Evolutionary conservation across 2,888 invertebrate genomes (phyloP), one percentile per base, ranked within the genome.

Genomic region (Perizoma flavofasciatum): DNA sequence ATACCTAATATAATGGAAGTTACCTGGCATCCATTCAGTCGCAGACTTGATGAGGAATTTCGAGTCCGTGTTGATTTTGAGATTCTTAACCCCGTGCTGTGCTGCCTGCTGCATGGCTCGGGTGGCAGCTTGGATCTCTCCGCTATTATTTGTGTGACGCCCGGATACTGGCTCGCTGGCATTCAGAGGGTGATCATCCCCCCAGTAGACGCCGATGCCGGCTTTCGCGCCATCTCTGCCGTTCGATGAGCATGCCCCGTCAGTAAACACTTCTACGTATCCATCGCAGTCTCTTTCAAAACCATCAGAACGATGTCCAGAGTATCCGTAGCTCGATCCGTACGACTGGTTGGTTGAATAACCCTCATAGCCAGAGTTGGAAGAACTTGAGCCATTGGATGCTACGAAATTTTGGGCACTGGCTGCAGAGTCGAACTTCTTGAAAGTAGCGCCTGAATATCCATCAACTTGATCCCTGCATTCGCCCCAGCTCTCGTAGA

Each of bases 181-280:
- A 88, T 98, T 98, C 92, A 96, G 79, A 0, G 94, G 93, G 89
- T 97, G 95, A 62, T 93, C 86, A 43, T 95, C 93, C 4, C 95
- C 97, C 94, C 98, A 99, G 93, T 95, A 99, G 5, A 99, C 97
- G 2, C 99, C 99, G 59, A 97, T 94, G 0, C 99, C 99, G 8
- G 98, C 99, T 78, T 93, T 93, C 0, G 98, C 97, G 63, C 94
- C 93, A n/a, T 69, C 71, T 55, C 78, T 85, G 0, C 98, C 98
- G 92, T 99, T 99, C 35, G 94, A 92, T 56, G 95, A 93, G 85
- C 99, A 99, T 0, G 98, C 97, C 0, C 99, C 99, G 93, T 99
- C 99, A 1, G 98, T 98, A 80, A 96, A 99, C 0, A 98, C 96
- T 22, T 92, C 83, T 1, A 88, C 82, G 76, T 68, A 94, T 0